These are phyloP conservation scores for Hofmannophila pseudospretella DNA, from an alignment of 2,888 invertebrate species.

Conservation along the genomic window DNA sequence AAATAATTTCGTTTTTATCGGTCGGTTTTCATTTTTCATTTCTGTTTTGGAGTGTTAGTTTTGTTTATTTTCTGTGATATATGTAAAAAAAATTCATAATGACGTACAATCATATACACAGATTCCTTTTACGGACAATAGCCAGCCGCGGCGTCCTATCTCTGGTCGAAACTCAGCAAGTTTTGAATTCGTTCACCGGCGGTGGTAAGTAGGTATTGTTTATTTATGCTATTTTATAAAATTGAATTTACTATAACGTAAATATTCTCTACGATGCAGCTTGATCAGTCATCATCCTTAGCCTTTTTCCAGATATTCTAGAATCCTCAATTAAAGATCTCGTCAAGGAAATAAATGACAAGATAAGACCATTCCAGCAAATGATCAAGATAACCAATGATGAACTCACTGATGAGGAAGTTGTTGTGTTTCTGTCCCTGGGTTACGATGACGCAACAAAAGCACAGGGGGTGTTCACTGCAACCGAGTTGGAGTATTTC, in stretches of 20 bases:
- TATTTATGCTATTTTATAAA: no score
- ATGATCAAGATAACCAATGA: constrained; percentile 53
- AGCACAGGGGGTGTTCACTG: constrained; percentile 54
- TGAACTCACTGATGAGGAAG: constrained; percentile 53
- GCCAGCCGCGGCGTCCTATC: constrained; percentile 57
- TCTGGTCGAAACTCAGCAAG: constrained; percentile 34
- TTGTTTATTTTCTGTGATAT: no score
- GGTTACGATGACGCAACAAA: constrained; percentile 58
- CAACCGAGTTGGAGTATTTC: constrained; percentile 58
- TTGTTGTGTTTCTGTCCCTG: constrained; percentile 52
- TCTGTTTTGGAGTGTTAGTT: no score
- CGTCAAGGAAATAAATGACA: constrained; percentile 50
- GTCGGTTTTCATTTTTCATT: no score
- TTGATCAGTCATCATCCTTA: no score
- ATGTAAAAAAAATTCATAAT: no score
- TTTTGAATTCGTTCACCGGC: constrained; percentile 26
- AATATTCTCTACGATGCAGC: no score
- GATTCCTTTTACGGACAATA: constrained; percentile 51
- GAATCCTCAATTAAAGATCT: constrained; percentile 31
- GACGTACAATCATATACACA: constrained; percentile 46
- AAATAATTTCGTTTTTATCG: no score
- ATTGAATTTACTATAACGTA: no score
- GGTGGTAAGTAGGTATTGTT: constrained; percentile 39
- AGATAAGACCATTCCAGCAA: constrained; percentile 53
- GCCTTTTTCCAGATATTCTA: constrained; percentile 34